Percentiles rank a stretch among this genome's conserved stretches.
phyloP scores from a whole-genome alignment of 2,888 invertebrate genomes.

The Morinoia aosen region DNA sequence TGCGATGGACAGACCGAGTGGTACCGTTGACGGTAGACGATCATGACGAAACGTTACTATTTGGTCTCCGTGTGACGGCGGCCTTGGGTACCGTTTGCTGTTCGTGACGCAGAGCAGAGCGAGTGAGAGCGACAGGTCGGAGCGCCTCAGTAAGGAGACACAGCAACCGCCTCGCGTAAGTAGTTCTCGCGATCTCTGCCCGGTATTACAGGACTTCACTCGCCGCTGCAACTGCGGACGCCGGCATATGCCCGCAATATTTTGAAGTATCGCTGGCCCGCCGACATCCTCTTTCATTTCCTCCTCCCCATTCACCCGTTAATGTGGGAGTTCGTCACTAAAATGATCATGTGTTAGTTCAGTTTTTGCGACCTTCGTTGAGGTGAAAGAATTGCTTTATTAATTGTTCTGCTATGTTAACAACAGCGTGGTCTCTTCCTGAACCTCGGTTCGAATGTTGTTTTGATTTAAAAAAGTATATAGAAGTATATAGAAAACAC shows the following conservation, averaged over 20 bases:
- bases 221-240: neutral
- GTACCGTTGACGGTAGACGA: too few relatives aligned
- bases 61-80: too few relatives aligned
- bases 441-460: neutral
- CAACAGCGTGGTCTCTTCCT: neutral
- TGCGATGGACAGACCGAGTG: too few relatives aligned
- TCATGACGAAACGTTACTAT: too few relatives aligned
- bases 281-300: conserved; percentile 21
- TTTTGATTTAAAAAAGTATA: neutral
- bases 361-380: neutral
- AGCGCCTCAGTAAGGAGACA: neutral
- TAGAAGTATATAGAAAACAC: neutral
- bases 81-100: neutral
- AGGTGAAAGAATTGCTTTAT: neutral
- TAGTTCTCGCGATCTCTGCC: neutral
- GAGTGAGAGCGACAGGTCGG: neutral
- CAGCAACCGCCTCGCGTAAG: neutral
- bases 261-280: conserved; percentile 14
- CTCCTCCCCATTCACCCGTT: neutral
- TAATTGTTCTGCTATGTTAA: neutral
- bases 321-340: neutral
- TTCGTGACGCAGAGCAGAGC: neutral
- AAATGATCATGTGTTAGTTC: neutral
- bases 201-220: neutral
- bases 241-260: conserved; percentile 1